Base-by-base conservation (phyloP, 1,140 invertebrate species). In the Trichoplusia ni region DNA sequence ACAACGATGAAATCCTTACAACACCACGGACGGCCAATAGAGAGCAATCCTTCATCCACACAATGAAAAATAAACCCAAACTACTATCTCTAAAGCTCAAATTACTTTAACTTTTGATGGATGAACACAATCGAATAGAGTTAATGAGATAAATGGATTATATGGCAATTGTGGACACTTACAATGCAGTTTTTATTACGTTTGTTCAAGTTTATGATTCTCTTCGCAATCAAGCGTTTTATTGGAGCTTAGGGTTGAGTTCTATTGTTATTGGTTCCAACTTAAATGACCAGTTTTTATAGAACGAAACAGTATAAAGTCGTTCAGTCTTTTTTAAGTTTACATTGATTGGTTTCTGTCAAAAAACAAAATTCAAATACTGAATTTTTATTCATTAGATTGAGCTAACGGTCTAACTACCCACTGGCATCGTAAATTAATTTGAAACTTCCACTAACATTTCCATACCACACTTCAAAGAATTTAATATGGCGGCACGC, bases 1-100 rank as follows among this genome's bases (percentile, higher is more conserved):
- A 64, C 49, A 75, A 44, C 65, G 73, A 66, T 75, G 68, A 75
- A 73, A 72, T 73, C 71, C 66, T 73, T 69, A 69, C 70, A 78
- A 66, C 62, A 64, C 49, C 63, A 61, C 61, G 54, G 66, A 69
- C 59, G 51, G 65, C 64, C 65, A 74, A 69, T 71, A 47, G 47
- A 56, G 53, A 53, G 42, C 64, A 65, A 56, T 69, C 58, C 46
- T 37, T 21, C 44, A 9, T 38, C 46, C 60, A 35, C 38, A 29
- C 59, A 65, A 46, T 64, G 29, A 54, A 71, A 59, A 65, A 18
- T 44, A 27, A 25, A 69, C 54, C 47, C 38, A 37, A 69, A 23
- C 5, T 25, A 19, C 11, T 11, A 23, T 19, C 18, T 8, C 31
- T 60, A 64, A 49, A 54, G 60, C 38, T 16, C 31, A 64, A 64